phyloP scores from a whole-genome alignment of 2,888 invertebrate genomes.

The Ypsolopha scabrella region DNA sequence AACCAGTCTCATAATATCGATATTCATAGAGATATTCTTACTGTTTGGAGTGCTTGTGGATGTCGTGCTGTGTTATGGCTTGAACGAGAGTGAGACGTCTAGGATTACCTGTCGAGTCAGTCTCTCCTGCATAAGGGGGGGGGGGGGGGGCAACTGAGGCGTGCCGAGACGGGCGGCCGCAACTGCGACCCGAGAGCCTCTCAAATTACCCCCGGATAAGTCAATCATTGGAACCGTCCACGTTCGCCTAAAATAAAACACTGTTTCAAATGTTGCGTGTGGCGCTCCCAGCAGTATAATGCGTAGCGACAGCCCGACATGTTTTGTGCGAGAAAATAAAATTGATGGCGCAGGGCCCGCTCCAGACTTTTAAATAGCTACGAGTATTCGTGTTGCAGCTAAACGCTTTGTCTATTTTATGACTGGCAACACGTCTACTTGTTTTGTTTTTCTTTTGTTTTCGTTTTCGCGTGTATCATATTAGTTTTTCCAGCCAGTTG shows the following conservation, averaged over 20 bases:
- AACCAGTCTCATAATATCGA: neutral
- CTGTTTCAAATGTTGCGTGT: conserved; percentile 59
- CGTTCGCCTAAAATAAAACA: conserved; percentile 64
- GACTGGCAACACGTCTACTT: conserved; percentile 45
- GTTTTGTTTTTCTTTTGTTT: conserved; percentile 25
- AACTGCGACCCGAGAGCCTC: conserved; percentile 35
- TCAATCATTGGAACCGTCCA: conserved; percentile 67
- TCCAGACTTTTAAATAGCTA: conserved; percentile 58
- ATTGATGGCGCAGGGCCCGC: conserved; percentile 59
- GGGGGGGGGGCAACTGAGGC: conserved; percentile 13
- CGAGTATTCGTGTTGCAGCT: conserved; percentile 54
- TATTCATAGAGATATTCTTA: too few relatives aligned
- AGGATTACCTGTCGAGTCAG: neutral
- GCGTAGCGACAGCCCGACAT: conserved; percentile 65
- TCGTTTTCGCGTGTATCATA: conserved; percentile 47
- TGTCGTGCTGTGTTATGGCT: neutral
- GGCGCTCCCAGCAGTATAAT: conserved; percentile 55
- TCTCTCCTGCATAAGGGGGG: conserved; percentile 4
- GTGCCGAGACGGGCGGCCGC: conserved; percentile 9
- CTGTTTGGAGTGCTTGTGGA: neutral
- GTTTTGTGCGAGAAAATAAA: conserved; percentile 70
- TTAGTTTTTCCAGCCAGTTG: conserved; percentile 46
- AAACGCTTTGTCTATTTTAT: conserved; percentile 67
- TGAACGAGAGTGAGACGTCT: neutral
- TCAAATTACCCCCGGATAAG: conserved; percentile 69